Conservation (phyloP, 30 jellyfish, hydroid and myxozoan species). For the Cassiopea xamachana region DNA sequence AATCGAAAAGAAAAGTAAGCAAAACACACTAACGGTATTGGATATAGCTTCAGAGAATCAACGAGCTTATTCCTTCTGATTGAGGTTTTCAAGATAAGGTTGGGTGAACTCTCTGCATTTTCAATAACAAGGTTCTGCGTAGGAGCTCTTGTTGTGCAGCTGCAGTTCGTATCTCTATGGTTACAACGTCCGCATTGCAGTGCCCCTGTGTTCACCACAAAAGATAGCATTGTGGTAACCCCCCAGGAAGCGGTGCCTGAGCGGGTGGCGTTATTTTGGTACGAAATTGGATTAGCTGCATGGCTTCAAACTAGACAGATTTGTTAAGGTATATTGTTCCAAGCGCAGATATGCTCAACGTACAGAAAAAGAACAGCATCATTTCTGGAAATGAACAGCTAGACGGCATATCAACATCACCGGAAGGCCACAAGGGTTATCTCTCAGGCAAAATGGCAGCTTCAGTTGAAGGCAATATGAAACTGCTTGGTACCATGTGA, state of each 20-base stretch:
- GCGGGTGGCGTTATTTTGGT: not conserved
- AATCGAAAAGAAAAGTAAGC: too few relatives aligned
- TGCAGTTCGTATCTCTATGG: too few relatives aligned
- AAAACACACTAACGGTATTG: too few relatives aligned
- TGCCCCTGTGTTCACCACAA: too few relatives aligned
- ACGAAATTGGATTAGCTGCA: not conserved
- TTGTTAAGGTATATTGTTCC: not conserved
- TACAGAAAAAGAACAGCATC: conserved; percentile 29
- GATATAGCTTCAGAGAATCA: too few relatives aligned
- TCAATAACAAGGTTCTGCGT: too few relatives aligned
- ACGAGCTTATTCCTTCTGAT: too few relatives aligned
- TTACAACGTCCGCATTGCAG: too few relatives aligned
- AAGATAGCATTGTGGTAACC: not conserved
- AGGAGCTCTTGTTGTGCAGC: too few relatives aligned
- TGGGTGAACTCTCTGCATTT: too few relatives aligned
- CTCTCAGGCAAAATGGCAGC: conserved; percentile 25
- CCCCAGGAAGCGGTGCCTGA: not conserved
- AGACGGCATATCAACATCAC: not conserved
- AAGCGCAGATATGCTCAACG: not conserved
- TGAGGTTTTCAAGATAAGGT: too few relatives aligned
- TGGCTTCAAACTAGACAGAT: not conserved
- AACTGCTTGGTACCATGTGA: conserved; percentile 60
- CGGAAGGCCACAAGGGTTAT: not conserved
- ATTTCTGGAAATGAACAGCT: conserved; percentile 22
- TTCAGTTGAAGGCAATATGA: conserved; percentile 62